These are phyloP conservation scores for Sebastes taczanowskii DNA, from an alignment of 2,797 vertebrate species.

Conservation along the genomic window DNA sequence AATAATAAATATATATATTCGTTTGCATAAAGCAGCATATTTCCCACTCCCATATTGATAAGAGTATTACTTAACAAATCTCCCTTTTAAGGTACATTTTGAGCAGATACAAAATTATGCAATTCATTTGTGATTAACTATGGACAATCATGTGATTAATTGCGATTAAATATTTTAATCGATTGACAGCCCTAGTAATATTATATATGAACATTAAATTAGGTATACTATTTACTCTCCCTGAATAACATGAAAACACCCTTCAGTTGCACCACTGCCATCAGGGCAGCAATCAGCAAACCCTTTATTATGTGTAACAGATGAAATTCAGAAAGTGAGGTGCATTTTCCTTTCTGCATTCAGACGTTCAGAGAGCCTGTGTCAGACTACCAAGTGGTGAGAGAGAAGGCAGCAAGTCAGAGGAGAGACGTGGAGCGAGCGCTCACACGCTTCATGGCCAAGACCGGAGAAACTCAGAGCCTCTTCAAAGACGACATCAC, in stretches of 20 bases:
- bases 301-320: background rate
- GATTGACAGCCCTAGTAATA: background rate
- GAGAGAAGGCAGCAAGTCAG: conserved; percentile 96
- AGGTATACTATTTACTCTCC: too few species aligned
- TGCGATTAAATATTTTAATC: background rate
- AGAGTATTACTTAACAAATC: accelerated
- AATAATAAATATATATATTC: too few species aligned
- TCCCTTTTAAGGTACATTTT: too few species aligned
- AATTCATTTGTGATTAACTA: background rate
- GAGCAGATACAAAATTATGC: too few species aligned
- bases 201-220: background rate
- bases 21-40: too few species aligned
- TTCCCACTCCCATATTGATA: too few species aligned
- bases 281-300: background rate
- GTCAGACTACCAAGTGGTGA: conserved; percentile 93
- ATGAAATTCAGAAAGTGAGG: background rate
- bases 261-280: background rate
- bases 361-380: conserved; percentile 96
- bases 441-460: conserved; percentile 98
- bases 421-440: conserved; percentile 95
- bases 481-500: conserved; percentile 97
- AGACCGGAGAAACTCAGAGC: conserved; percentile 96
- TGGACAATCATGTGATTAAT: too few species aligned
- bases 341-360: background rate
- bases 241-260: background rate